Evolutionary conservation across 2,888 invertebrate species (phyloP), one percentile per base, ranked within the genome.

Genomic region (Drosophila percnosoma): DNA sequence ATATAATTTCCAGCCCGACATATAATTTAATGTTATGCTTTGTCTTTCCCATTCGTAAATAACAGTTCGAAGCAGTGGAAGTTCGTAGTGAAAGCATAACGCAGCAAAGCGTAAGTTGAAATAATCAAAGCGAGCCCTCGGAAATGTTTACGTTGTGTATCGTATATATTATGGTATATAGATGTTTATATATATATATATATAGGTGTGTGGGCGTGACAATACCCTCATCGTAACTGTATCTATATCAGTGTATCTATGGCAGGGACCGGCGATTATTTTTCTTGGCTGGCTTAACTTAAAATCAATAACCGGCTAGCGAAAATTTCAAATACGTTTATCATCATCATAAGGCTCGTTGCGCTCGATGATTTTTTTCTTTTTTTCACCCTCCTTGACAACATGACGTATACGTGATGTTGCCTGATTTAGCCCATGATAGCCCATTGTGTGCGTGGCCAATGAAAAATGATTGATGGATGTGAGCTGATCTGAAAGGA

Each of bases 401-500:
- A 68, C 80, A 68, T 73, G 83, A 63, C 73, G 80, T 80, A 87
- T 80, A 80, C 82, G 80, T 75, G 72, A 87, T 82, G 75, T 65
- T 34, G 55, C 64, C 62, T 72, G 80, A 71, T 76, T 75, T 70
- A 38, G 57, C 53, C 29, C 70, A 62, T 52, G 69, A 62, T 68
- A 64, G 63, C 60, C 62, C 53, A 70, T 63, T 42, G 73, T 58
- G 53, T 40, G 55, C 52, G 57, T 53, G 78, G 57, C 52, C 75
- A 68, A 64, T 71, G 73, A 58, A 58, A 68, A 78, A 78, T 88
- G 83, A 85, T 85, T 84, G 86, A 84, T 88, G 80, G 80, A 82
- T 77, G 68, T 73, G 65, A 67, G 58, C 70, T 82, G 78, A 85
- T 85, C 60, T 67, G 67, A 49, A 67, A 59, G 59, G 76, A 71